Base-by-base conservation (phyloP, 1,140 invertebrate genomes). In the Temnothorax curvispinosus region DNA sequence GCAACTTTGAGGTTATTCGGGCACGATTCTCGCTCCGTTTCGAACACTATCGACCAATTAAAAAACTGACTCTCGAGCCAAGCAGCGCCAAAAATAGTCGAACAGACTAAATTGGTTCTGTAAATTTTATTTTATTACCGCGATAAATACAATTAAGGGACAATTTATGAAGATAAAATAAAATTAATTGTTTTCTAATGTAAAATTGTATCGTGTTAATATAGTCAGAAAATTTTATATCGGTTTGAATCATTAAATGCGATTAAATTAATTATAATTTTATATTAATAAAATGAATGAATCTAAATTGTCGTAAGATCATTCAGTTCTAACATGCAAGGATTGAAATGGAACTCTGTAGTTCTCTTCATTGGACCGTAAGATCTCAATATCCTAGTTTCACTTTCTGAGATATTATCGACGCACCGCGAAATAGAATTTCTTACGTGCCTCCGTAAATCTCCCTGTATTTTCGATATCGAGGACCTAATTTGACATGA, bases 1-100 rank as follows among this genome's bases (percentile, higher is more conserved):
- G 62, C 76, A 64, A 87, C 82, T 56, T 52, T 62, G 75, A 64
- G 88, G 85, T 90, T 85, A 87, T 74, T 78, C 89, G 85, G 65
- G 74, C 80, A 71, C 52, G 72, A 56, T 85, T 64, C 64, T 78
- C 38, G 62, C 21, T 69, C 76, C 58, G 56, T 69, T 60, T 56
- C 50, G 52, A 56, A 52, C 50, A 44, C 52, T 56, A 44, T 81
- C 78, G 64, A 15, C 9, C 50, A 69, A 76, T 76, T 76, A 76
- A 76, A 76, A 47, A 76, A 27, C 9, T 35, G 21, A 27, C 38
- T 74, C 32, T 44, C 38, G 54, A 27, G 54, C 6, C n/a, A 58
- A 60, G 38, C 54, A 7, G 13, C 52, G 13, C 7, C 38, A 58
- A 38, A 76, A 60, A 44, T 76, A n/a, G 54, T 58, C 13, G 13